Conservation (phyloP, 2,888 invertebrate species). For the Amblyjoppa proteus region DNA sequence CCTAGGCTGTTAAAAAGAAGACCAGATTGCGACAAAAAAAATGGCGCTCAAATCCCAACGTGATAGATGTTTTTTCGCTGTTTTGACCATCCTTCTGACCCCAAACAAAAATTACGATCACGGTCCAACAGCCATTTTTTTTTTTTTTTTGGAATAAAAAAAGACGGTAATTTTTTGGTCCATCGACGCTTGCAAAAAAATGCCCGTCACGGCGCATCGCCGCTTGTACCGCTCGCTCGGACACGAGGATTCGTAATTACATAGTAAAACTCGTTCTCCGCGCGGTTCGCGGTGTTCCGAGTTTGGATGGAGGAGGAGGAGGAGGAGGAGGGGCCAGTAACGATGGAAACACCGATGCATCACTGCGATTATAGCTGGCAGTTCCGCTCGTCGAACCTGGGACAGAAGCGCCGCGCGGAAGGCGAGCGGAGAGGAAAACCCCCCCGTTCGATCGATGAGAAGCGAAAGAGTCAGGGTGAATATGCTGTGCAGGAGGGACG, state of each 20-base stretch:
- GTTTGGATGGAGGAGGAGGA: background rate
- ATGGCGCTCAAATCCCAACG: too few relatives aligned
- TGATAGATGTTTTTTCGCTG: too few relatives aligned
- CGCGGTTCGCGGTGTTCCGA: conserved; percentile 3
- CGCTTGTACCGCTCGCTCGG: background rate
- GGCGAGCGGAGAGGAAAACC: conserved; percentile 19
- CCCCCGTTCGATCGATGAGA: conserved; percentile 27
- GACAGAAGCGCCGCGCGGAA: conserved; percentile 28
- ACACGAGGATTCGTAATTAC: background rate
- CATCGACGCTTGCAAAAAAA: background rate
- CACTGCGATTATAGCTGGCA: conserved; percentile 42
- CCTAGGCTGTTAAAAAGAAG: too few relatives aligned
- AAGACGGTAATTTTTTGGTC: too few relatives aligned
- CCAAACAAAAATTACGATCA: too few relatives aligned
- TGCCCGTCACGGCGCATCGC: too few relatives aligned
- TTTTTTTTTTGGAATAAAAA: too few relatives aligned
- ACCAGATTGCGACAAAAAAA: too few relatives aligned
- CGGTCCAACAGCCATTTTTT: too few relatives aligned
- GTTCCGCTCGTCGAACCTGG: conserved; percentile 37
- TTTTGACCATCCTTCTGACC: too few relatives aligned
- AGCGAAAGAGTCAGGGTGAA: conserved; percentile 18
- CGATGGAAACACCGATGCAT: conserved; percentile 49
- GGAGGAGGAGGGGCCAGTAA: conserved; percentile 7
- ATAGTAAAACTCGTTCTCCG: background rate
- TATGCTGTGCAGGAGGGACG: background rate